Evolutionary conservation across 1,140 invertebrate species (phyloP), one percentile per base, ranked within the genome.

Genomic region (Brachionus rubens): DNA sequence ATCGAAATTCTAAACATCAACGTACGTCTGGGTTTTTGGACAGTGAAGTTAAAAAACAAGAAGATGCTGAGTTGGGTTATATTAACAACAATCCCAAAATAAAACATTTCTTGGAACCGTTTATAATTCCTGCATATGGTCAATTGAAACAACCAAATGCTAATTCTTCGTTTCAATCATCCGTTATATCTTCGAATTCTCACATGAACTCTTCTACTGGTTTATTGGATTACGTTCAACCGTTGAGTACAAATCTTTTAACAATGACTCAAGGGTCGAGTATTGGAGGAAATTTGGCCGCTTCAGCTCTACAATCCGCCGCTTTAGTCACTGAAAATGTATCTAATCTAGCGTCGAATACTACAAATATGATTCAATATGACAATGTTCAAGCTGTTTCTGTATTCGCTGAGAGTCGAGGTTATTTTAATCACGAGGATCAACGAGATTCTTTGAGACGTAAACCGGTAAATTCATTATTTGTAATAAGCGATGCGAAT

Each of bases 1-100:
- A 98, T 86, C 89, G 91, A 79, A 78, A 80, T 78, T 97, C 94
- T 78, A 88, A 94, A 79, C 98, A 97, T 86, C 94, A 98, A 82
- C 89, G 92, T 79, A 96, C 93, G 79, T 94, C 95, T 62, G 96
- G 96, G 7, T 83, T 98, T 41, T 90, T 33, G 19, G 68, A 72
- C 10, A 33, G 28, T 36, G 48, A 72, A 50, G 28, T 40, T 33
- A 16, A 48, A 16, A 48, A 54, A 47, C 16, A 21, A 9, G 68
- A 48, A 7, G 30, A 72, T 2, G 12, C 65, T n/a, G 54, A 65
- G 24, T 67, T 62, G 4, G 46, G 43, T 28, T 40, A 16, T n/a
- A 48, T 21, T 48, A 43, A 77, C n/a, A 70, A 75, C 21, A 70
- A 70, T 36, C 68, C 68, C 6, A 72, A 72, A 30, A n/a, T 72